These are phyloP conservation scores for Poeciliopsis turneri DNA, from an alignment of 2,797 vertebrate species.

Conservation along the genomic window DNA sequence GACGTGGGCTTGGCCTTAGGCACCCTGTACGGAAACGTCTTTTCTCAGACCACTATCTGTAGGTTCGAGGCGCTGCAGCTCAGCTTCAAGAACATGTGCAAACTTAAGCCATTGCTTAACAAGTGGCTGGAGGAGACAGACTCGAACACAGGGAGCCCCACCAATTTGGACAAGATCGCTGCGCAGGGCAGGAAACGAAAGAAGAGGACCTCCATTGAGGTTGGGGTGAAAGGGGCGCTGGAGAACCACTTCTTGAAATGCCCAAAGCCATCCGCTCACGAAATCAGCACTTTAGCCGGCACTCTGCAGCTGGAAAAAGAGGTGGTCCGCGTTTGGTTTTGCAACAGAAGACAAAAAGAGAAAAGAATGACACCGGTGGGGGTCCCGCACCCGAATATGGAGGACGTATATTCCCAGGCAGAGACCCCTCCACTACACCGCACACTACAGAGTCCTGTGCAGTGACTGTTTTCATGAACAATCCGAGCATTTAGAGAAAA, in stretches of 20 bases:
- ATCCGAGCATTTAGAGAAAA: constrained; percentile 70
- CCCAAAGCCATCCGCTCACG: constrained; percentile 98
- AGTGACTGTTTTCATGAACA: constrained; percentile 89
- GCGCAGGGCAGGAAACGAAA: constrained; percentile 98
- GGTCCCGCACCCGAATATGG: constrained; percentile 95
- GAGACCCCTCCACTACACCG: constrained; percentile 93
- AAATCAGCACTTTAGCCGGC: constrained; percentile 96
- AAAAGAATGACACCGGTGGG: constrained; percentile 98
- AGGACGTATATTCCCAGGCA: constrained; percentile 97
- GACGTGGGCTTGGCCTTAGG: constrained; percentile 95
- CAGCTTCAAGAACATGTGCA: constrained; percentile 99
- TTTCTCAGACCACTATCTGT: constrained; percentile 97
- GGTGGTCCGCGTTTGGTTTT: constrained; percentile 99
- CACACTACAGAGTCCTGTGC: constrained; percentile 93
- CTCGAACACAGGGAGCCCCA: constrained; percentile 97
- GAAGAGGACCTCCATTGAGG: constrained; percentile 99
- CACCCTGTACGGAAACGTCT: constrained; percentile 95
- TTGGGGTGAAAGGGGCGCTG: constrained; percentile 97
- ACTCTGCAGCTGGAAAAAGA: constrained; percentile 98
- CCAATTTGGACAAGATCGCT: constrained; percentile 98
- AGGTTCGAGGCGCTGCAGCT: constrained; percentile 96
- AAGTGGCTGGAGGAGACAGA: constrained; percentile 99
- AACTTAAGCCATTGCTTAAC: constrained; percentile 96
- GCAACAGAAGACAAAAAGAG: constrained; percentile 99
- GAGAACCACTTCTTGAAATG: constrained; percentile 99